Evolutionary conservation across 2,888 invertebrate species (phyloP).

Genomic region (Protophormia terraenovae): DNA sequence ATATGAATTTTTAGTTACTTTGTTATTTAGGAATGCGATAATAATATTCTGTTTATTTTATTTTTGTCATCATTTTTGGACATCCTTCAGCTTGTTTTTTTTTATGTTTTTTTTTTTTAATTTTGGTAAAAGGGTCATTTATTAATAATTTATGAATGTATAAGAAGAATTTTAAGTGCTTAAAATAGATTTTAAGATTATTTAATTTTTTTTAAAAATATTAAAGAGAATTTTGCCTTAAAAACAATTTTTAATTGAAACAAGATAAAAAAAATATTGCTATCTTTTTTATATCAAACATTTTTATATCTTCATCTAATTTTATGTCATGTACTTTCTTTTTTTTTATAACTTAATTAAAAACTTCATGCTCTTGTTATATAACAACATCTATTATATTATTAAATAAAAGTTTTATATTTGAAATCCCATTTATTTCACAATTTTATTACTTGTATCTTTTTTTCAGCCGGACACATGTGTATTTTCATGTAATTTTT

Average conservation of each 20-base stretch:
- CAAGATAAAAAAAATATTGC: too few species aligned
- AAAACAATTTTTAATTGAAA: too few species aligned
- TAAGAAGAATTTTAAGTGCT: conserved; percentile 9
- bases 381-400: neutral
- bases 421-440: neutral
- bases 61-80: conserved; percentile 17
- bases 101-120: neutral
- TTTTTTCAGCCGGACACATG: neutral
- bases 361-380: neutral
- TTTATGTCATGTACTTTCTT: too few species aligned
- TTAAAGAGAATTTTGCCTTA: neutral
- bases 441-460: neutral
- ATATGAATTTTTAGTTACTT: conserved; percentile 47
- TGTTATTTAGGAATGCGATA: conserved; percentile 38
- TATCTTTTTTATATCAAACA: too few species aligned
- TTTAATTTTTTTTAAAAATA: neutral
- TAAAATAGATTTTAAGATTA: neutral
- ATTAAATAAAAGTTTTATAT: neutral
- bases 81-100: neutral
- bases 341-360: neutral
- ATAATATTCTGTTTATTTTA: conserved; percentile 18
- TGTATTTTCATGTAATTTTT: neutral
- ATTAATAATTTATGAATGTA: conserved; percentile 24
- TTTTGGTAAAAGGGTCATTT: conserved; percentile 6
- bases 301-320: too few species aligned